Conservation (phyloP, 2,888 invertebrate species). For the Orthonychiurus folsomi region DNA sequence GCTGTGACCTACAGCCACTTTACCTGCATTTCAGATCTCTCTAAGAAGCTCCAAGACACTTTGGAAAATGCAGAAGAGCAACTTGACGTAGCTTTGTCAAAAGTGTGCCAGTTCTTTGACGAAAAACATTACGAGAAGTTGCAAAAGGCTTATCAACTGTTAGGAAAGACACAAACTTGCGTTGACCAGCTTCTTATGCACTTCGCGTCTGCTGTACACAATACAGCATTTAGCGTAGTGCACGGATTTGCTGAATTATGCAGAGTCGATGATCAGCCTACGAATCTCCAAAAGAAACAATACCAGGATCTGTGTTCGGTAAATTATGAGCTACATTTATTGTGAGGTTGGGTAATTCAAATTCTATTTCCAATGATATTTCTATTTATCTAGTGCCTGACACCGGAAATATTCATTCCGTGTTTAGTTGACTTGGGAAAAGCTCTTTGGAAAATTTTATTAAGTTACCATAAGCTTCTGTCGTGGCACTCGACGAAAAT, state of each 20-base stretch:
- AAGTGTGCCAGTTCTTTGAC: slow-evolving; percentile 66
- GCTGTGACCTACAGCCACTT: slow-evolving; percentile 78
- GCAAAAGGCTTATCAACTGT: slow-evolving; percentile 73
- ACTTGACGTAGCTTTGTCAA: slow-evolving; percentile 74
- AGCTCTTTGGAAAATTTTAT: slow-evolving; percentile 70
- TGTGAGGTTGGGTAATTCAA: background rate
- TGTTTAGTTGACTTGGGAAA: slow-evolving; percentile 80
- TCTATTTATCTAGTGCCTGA: slow-evolving; percentile 45
- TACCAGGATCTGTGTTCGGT: slow-evolving; percentile 73
- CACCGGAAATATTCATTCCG: slow-evolving; percentile 55
- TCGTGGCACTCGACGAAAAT: slow-evolving; percentile 61
- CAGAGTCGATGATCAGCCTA: slow-evolving; percentile 47
- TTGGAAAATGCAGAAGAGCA: slow-evolving; percentile 84
- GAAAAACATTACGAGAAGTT: slow-evolving; percentile 68
- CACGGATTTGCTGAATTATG: slow-evolving; percentile 52
- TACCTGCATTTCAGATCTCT: slow-evolving; percentile 79
- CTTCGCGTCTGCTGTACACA: slow-evolving; percentile 84
- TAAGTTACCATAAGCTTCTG: slow-evolving; percentile 66
- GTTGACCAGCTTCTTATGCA: slow-evolving; percentile 94
- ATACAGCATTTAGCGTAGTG: slow-evolving; percentile 58
- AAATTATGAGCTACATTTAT: no score
- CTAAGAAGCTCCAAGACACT: slow-evolving; percentile 79
- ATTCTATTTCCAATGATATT: background rate
- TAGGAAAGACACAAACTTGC: slow-evolving; percentile 84
- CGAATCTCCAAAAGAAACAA: slow-evolving; percentile 53